Evolutionary conservation across 2,797 vertebrate genomes (phyloP).

Genomic region (Nothura maculosa): DNA sequence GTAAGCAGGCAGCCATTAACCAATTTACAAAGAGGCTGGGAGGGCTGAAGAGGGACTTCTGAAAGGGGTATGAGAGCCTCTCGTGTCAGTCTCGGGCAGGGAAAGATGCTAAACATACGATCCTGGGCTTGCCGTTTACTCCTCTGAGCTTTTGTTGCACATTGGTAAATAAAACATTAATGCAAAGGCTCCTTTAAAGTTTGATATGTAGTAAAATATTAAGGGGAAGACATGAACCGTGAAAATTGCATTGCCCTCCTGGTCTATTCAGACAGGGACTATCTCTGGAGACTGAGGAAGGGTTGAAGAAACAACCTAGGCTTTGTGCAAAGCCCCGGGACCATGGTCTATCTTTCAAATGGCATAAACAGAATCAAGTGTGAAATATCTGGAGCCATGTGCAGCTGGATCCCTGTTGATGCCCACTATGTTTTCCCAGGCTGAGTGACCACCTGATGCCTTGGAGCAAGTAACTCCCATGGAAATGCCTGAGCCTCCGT

Average conservation of each 20-base stretch:
- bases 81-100: background rate
- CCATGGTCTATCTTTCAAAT: background rate
- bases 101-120: background rate
- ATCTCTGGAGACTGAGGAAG: background rate
- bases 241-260: background rate
- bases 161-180: constrained; percentile 48
- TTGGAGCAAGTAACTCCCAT: background rate
- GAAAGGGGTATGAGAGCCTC: rapidly evolving
- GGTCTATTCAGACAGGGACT: background rate
- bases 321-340: background rate
- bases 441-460: background rate
- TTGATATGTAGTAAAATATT: constrained; percentile 14
- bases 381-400: background rate
- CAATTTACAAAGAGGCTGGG: background rate
- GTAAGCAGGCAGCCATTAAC: background rate
- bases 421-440: background rate
- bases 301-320: background rate
- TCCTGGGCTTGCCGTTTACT: background rate
- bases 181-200: constrained; percentile 10
- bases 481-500: background rate
- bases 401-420: background rate
- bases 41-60: background rate
- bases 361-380: constrained; percentile 17
- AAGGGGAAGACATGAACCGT: background rate
- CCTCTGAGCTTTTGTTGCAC: background rate